Evolutionary conservation across 2,888 invertebrate species (phyloP).

Genomic region (Saturnia pavonia): DNA sequence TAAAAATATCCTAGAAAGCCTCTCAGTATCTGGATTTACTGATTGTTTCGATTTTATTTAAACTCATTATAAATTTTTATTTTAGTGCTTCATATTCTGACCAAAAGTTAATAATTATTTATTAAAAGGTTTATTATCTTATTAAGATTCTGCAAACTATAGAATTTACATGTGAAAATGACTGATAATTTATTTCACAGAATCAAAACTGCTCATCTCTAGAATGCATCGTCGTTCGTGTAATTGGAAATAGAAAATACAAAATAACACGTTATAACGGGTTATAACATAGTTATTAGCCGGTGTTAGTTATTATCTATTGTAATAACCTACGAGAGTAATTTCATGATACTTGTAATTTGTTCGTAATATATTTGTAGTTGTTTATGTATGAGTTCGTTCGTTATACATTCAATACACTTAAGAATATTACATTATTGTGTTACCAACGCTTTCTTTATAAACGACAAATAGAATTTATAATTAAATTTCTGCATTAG

Average conservation of each 20-base stretch:
- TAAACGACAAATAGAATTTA: neutral
- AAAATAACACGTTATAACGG: slow-evolving; percentile 44
- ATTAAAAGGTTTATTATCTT: no score
- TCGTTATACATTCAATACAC: neutral
- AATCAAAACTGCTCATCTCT: slow-evolving; percentile 20
- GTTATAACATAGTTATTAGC: slow-evolving; percentile 39
- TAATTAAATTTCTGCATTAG: neutral
- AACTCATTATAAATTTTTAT: no score
- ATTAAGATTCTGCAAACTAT: no score
- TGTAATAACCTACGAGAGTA: slow-evolving; percentile 35
- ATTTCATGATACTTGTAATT: slow-evolving; percentile 36
- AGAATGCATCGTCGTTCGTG: slow-evolving; percentile 30
- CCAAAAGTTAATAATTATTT: no score
- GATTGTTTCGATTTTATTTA: no score
- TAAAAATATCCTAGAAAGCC: no score
- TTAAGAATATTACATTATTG: neutral
- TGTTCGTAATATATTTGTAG: slow-evolving; percentile 34
- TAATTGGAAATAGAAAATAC: slow-evolving; percentile 60
- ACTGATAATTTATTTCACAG: neutral
- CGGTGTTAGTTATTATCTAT: slow-evolving; percentile 32
- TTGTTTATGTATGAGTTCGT: neutral
- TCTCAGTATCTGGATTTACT: no score
- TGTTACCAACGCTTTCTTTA: neutral
- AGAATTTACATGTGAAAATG: neutral
- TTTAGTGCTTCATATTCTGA: no score